Evolutionary conservation across 2,888 invertebrate genomes (phyloP), one percentile per base, ranked within the genome.

Genomic region (Schizotus pectinicornis): DNA sequence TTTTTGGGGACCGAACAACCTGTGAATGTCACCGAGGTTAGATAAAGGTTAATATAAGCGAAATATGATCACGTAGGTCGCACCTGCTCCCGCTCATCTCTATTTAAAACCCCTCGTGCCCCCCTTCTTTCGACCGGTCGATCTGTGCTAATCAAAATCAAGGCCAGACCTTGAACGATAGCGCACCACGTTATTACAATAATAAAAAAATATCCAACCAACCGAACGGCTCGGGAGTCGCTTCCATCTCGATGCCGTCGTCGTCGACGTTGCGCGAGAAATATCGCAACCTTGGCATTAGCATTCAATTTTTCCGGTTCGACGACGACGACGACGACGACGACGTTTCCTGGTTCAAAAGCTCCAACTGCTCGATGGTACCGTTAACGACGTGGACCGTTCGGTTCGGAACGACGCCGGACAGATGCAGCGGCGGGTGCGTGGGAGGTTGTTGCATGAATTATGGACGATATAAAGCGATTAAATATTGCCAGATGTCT

Each of bases 21-120:
- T 43, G 42, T 54, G 50, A 56, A 50, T 60, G 60, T 52, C 52
- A 56, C 9, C 43, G 59, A 63, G 64, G 64, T 62, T 59, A 61
- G 61, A 49, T 61, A 65, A 57, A 62, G 66, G 59, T 62, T 67
- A 64, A 60, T 62, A 59, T 58, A 61, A 63, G 50, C 58, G 57
- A 64, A 66, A 67, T 63, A 66, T 63, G 63, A 66, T 67, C 67
- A 67, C 65, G 64, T 63, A 62, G 63, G 53, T 62, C 64, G 59
- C 64, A 63, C 68, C 63, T 65, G 68, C 65, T 55, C 51, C 43
- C 34, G 35, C 52, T 58, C 58, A 52, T 58, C 58, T 53, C 53
- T 53, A 46, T 47, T 58, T 53, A 52, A 48, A 39, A 48, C 58
- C 49, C 52, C 52, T 48, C 58, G 38, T 22, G n/a, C 38, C 14